Base-by-base conservation (phyloP, 2,888 invertebrate genomes). In the Sarcophaga caerulescens region DNA sequence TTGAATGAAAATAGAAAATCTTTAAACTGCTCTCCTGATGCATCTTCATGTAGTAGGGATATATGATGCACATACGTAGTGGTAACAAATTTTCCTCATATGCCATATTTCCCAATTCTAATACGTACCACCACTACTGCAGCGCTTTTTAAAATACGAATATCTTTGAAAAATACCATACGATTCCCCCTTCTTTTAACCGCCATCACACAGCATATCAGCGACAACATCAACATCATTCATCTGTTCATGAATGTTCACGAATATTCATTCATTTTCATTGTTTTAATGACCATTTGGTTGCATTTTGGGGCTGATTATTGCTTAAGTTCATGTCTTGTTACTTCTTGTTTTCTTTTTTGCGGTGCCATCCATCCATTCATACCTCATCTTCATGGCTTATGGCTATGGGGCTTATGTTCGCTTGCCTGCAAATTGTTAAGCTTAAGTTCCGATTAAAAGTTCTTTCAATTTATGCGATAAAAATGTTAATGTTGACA, bases 401-500 rank as follows among this genome's bases (percentile, higher is more conserved):
- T 75, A 84, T 62, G 83, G 83, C 70, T 75, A 84, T 62, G 83
- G 83, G 35, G 35, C 35, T 35, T 10, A 35, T 62, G 83, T 79
- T 78, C 81, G 78, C 75, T 85, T 81, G 80, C 75, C 82, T 85
- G 85, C 88, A 88, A 88, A 88, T 88, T 85, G 87, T 85, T 84
- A 85, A 87, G 88, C 88, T 88, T 88, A 87, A 84, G 88, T 88
- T 35, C 71, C 87, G 88, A 87, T 87, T 85, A 82, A 88, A 86
- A 86, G 85, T 88, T 83, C 81, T 81, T 85, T 84, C 84, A 82
- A 87, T 85, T 87, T 87, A 87, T 81, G 84, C 85, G 88, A 88
- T 88, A 85, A 88, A 87, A 84, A 87, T 88, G 87, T 88, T 88
- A 83, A 84, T 79, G 88, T 88, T 87, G 88, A 87, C 88, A 88